phyloP scores from a whole-genome alignment of 2,113 vertebrate species.

The Triplophysa siluroides region DNA sequence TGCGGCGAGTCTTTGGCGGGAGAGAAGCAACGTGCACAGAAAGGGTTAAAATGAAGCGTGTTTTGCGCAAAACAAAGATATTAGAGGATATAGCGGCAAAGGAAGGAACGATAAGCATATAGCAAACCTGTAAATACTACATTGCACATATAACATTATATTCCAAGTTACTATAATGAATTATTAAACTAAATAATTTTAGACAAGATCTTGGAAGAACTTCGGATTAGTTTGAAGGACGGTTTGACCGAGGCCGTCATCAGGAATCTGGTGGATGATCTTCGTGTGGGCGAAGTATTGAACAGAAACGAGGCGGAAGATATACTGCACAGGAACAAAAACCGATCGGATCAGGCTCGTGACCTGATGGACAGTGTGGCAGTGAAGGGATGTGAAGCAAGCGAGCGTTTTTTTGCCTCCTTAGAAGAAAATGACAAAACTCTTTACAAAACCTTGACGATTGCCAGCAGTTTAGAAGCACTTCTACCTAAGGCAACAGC shows the following conservation, averaged over 20 bases:
- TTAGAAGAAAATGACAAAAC: constrained; percentile 50
- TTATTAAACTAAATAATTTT: neutral
- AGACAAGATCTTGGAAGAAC: constrained; percentile 47
- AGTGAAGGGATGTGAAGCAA: constrained; percentile 67
- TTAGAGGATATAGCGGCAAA: too few relatives aligned
- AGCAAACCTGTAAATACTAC: too few relatives aligned
- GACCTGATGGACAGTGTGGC: constrained; percentile 65
- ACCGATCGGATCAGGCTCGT: constrained; percentile 60
- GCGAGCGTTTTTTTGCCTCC: constrained; percentile 50
- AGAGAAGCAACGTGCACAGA: too few relatives aligned
- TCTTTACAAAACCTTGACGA: constrained; percentile 55
- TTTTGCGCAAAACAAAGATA: too few relatives aligned
- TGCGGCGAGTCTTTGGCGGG: too few relatives aligned
- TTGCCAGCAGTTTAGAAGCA: constrained; percentile 11
- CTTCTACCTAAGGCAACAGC: neutral
- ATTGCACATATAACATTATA: too few relatives aligned
- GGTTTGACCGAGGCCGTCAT: constrained; percentile 38
- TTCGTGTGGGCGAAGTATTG: constrained; percentile 59
- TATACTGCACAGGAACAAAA: neutral
- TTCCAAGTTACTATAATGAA: neutral
- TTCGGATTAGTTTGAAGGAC: constrained; percentile 52
- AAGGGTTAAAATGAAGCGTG: too few relatives aligned
- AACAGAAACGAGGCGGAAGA: constrained; percentile 61
- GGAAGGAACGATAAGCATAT: too few relatives aligned
- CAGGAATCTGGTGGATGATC: constrained; percentile 66